phyloP scores from a whole-genome alignment of 2,888 invertebrate genomes.

The Xestia ashworthii region DNA sequence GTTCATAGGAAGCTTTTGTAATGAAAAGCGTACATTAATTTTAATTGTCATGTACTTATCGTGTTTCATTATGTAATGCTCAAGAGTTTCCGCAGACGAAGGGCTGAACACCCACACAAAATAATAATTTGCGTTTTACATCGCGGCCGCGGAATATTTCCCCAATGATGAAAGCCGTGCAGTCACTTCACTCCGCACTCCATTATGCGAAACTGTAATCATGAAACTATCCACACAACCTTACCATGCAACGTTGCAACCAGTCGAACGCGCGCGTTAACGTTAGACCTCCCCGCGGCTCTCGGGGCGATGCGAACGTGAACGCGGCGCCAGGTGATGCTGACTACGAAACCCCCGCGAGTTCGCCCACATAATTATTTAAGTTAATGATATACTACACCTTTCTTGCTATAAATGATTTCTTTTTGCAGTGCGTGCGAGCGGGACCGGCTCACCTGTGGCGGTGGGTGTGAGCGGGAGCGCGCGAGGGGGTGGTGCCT shows the following conservation, averaged over 20 bases:
- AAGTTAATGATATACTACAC: slow-evolving; percentile 89
- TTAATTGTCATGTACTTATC: slow-evolving; percentile 64
- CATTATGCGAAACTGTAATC: slow-evolving; percentile 88
- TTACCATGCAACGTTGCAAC: slow-evolving; percentile 49
- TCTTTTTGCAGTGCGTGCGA: slow-evolving; percentile 78
- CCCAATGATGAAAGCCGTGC: slow-evolving; percentile 87
- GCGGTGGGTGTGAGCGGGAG: slow-evolving; percentile 63
- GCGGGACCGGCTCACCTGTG: slow-evolving; percentile 59
- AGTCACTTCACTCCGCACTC: slow-evolving; percentile 80
- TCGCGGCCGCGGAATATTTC: slow-evolving; percentile 79
- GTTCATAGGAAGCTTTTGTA: slow-evolving; percentile 24
- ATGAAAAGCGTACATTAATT: slow-evolving; percentile 56
- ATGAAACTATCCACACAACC: slow-evolving; percentile 80
- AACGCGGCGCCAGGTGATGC: slow-evolving; percentile 63
- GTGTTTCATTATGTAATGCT: slow-evolving; percentile 65
- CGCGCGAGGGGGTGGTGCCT: slow-evolving; percentile 76
- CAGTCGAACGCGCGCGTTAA: slow-evolving; percentile 65
- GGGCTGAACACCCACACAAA: slow-evolving; percentile 53
- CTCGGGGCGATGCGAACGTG: slow-evolving; percentile 52
- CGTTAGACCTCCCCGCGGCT: slow-evolving; percentile 59
- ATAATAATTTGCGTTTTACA: slow-evolving; percentile 74
- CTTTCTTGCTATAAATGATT: slow-evolving; percentile 85
- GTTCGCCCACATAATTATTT: slow-evolving; percentile 87
- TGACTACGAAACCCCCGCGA: slow-evolving; percentile 63
- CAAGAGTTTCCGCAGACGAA: slow-evolving; percentile 44